phyloP scores from a whole-genome alignment of 2,888 invertebrate species.

The Myopa testacea region DNA sequence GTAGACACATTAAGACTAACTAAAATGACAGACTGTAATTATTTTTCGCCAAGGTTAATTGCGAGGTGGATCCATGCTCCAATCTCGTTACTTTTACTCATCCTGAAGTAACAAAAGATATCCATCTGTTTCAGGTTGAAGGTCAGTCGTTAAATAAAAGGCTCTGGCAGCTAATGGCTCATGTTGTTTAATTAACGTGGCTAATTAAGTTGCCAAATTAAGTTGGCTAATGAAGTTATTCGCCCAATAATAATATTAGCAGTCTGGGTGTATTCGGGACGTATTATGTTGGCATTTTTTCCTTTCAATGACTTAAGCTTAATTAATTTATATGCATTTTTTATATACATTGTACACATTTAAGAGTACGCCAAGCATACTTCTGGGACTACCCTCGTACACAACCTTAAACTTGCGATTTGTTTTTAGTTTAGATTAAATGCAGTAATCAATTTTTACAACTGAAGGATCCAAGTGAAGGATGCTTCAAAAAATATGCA shows the following conservation, averaged over 20 bases:
- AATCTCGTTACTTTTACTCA: not conserved
- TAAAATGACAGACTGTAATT: no score
- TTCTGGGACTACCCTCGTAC: no score
- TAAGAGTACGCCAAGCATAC: no score
- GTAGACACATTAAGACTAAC: no score
- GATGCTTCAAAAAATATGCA: no score
- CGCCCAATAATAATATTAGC: not conserved
- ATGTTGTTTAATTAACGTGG: not conserved
- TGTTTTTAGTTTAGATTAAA: no score
- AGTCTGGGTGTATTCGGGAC: not conserved
- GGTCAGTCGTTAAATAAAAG: conserved; percentile 9
- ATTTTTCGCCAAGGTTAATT: not conserved
- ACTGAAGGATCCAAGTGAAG: no score
- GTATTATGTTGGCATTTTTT: not conserved
- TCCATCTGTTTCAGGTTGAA: no score
- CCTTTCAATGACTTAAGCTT: not conserved
- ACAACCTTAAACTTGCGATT: no score
- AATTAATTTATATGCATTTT: not conserved
- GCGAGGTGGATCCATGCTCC: not conserved
- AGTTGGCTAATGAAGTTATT: not conserved
- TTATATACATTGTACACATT: not conserved
- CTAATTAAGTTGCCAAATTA: not conserved
- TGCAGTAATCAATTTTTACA: no score
- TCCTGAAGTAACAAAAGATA: not conserved
- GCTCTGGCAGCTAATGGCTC: no score